Percentiles rank a stretch among this genome's conserved stretches.
Conservation (phyloP, 2,113 vertebrate species). For the Corydoras maculifer region DNA sequence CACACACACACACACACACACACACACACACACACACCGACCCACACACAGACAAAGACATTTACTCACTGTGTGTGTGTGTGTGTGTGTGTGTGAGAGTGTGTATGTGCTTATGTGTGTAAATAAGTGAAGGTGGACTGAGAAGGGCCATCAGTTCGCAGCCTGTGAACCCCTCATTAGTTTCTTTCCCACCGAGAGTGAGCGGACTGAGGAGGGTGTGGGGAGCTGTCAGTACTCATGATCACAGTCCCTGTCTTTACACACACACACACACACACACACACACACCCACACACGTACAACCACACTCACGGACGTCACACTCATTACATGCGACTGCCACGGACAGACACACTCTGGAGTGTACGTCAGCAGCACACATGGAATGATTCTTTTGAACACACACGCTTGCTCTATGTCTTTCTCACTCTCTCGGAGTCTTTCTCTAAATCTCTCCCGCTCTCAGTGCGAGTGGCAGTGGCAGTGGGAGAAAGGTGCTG, state of each 20-base stretch:
- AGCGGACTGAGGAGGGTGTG: constrained; percentile 34
- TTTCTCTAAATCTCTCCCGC: constrained; percentile 18
- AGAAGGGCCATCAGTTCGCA: constrained; percentile 52
- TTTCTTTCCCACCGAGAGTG: constrained; percentile 55
- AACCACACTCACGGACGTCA: constrained; percentile 35
- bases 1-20: too few relatives aligned
- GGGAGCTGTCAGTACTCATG: constrained; percentile 41
- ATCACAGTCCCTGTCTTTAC: constrained; percentile 38
- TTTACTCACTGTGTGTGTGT: constrained; percentile 21
- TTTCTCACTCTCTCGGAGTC: constrained; percentile 17
- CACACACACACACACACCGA: too few relatives aligned
- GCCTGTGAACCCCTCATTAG: constrained; percentile 72
- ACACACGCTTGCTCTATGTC: constrained; percentile 3
- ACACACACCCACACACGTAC: constrained; percentile 23
- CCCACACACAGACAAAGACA: too few relatives aligned
- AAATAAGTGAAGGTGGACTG: constrained; percentile 35
- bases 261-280: constrained; percentile 29
- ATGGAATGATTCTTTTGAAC: constrained; percentile 26
- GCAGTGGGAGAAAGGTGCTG: constrained; percentile 20
- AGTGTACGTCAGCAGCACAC: constrained; percentile 31
- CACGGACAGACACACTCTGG: constrained; percentile 29
- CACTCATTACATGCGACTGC: constrained; percentile 43
- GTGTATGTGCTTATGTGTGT: constrained; percentile 22
- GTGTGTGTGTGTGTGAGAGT: background rate
- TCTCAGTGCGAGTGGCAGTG: constrained; percentile 24